Base-by-base conservation (phyloP, 1,140 invertebrate species). In the Ditylenchus dipsaci region DNA sequence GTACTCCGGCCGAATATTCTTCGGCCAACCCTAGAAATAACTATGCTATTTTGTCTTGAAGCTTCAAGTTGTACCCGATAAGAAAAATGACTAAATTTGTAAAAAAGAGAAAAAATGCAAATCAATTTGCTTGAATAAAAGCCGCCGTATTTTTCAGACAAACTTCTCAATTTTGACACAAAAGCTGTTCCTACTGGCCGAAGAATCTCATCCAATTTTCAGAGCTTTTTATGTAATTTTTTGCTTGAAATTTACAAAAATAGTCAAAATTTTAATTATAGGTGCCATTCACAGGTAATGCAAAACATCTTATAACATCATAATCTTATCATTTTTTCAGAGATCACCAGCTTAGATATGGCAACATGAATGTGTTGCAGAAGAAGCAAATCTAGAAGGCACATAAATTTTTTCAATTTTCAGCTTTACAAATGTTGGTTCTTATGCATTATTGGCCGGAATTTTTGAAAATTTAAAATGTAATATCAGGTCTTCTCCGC, bases 181-280 rank as follows among this genome's bases (percentile, higher is more conserved):
- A 47, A 49, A 38, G n/a, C 26, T 43, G 33, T 43, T 74, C n/a
- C 59, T 74, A 38, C 58, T 74, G 1, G 29, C 72, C 45, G 74
- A 68, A 13, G 26, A 72, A 5, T 74, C 72, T 1, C 72, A 74
- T 62, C 67, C 72, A 15, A 29, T 74, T 23, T 69, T 62, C 23
- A 47, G 72, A 26, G 74, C 73, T 21, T 74, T 74, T 63, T 76
- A 68, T 66, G 63, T 74, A 63, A 74, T 73, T 38, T 38, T 38
- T 38, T 38, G n/a, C 33, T 38, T 38, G 11, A 3, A 38, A 3
- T 38, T 38, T 38, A 5, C 3, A 38, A 38, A 3, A 38, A 38
- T 5, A 38, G 11, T 11, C 3, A 38, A 38, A 38, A 38, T n/a
- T 71, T 58, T 21, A 68, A 67, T 23, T 21, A 69, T 7, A 26